A percentile compares a stretch with the other conserved stretches of the same genome.
These are phyloP conservation scores for Ectropis crepuscularia DNA, from an alignment of 2,888 invertebrate genomes.

Conservation along the genomic window DNA sequence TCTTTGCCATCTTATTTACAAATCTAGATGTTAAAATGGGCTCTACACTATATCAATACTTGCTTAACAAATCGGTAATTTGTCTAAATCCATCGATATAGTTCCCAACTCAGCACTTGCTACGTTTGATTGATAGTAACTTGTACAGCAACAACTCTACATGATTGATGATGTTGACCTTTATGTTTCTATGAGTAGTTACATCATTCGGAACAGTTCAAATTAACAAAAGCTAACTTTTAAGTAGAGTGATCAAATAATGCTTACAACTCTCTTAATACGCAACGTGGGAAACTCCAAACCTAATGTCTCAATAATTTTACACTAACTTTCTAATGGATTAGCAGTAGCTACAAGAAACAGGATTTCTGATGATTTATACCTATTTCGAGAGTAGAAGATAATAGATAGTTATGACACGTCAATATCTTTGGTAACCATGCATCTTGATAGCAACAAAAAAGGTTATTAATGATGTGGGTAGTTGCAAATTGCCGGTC, in stretches of 20 bases:
- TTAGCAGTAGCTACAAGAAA: constrained; percentile 41
- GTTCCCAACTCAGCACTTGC: constrained; percentile 36
- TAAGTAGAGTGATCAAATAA: constrained; percentile 16
- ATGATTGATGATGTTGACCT: constrained; percentile 25
- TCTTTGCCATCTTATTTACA: no score
- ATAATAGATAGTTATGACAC: not conserved
- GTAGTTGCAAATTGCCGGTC: constrained; percentile 67
- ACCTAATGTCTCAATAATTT: constrained; percentile 49
- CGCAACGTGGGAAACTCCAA: constrained; percentile 46
- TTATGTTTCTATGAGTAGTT: constrained; percentile 24
- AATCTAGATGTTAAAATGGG: no score
- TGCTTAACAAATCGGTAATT: constrained; percentile 39
- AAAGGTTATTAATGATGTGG: constrained; percentile 49
- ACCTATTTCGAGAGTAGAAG: constrained; percentile 9
- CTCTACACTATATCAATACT: not conserved
- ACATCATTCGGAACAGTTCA: constrained; percentile 8
- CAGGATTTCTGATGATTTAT: constrained; percentile 24
- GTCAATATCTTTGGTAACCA: constrained; percentile 13
- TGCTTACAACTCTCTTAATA: constrained; percentile 20
- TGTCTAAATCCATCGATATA: constrained; percentile 46
- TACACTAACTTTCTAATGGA: constrained; percentile 56
- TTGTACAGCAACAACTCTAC: constrained; percentile 16
- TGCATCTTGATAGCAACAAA: constrained; percentile 24
- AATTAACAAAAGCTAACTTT: constrained; percentile 9
- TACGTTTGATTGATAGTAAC: constrained; percentile 48